Percentiles rank a stretch among this genome's conserved stretches.
phyloP scores from a whole-genome alignment of 1,140 invertebrate species.

The Pollicipes pollicipes region DNA sequence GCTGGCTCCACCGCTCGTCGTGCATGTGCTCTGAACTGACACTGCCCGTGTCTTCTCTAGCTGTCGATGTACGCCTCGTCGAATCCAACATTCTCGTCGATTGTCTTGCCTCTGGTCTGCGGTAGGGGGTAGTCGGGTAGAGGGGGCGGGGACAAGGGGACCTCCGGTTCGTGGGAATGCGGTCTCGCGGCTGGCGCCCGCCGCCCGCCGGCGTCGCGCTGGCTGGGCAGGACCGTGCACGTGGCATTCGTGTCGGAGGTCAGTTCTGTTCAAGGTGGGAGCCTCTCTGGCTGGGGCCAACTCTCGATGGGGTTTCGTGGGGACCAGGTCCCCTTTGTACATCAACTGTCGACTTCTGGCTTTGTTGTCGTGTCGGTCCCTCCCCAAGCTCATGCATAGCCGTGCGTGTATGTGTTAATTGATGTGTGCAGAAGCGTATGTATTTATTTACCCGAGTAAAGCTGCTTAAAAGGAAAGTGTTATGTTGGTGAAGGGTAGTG shows the following conservation, averaged over 20 bases:
- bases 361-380: neutral
- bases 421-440: neutral
- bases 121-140: no score
- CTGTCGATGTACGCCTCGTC: neutral
- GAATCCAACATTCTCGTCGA: neutral
- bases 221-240: no score
- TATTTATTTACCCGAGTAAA: neutral
- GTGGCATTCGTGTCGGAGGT: no score
- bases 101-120: neutral
- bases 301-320: neutral
- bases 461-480: neutral
- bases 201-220: no score
- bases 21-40: no score
- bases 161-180: no score
- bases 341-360: neutral
- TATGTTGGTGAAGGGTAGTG: neutral
- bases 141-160: no score
- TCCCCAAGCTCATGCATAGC: neutral
- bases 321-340: neutral
- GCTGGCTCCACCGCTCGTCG: no score
- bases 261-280: no score
- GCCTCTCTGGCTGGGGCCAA: no score
- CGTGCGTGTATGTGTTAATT: neutral
- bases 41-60: neutral
- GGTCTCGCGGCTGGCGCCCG: no score